Evolutionary conservation across 2,113 vertebrate genomes (phyloP).

Genomic region (Brachyhypopomus gauderio): DNA sequence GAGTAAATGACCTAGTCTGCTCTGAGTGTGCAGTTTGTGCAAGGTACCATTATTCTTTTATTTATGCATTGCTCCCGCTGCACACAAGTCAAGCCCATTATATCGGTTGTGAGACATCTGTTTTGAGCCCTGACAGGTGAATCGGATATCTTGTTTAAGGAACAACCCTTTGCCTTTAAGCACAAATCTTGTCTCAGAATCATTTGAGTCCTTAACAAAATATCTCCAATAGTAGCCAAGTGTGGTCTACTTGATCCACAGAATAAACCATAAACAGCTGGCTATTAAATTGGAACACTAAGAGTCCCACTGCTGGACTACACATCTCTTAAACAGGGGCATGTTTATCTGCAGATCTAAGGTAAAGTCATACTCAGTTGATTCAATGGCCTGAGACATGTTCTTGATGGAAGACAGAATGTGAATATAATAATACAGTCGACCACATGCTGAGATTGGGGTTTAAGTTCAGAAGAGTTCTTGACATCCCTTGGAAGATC

Average conservation of each 20-base stretch:
- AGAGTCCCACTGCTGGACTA: neutral
- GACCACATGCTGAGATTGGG: too few species aligned
- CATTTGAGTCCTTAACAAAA: neutral
- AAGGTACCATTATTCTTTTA: neutral
- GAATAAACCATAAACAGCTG: neutral
- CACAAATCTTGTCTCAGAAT: neutral
- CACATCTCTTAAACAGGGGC: neutral
- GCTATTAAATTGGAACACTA: neutral
- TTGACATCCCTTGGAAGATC: too few species aligned
- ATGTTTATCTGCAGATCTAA: too few species aligned
- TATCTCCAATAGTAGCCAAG: neutral
- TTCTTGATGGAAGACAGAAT: too few species aligned
- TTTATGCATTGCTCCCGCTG: neutral
- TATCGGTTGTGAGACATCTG: neutral
- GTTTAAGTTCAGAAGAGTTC: too few species aligned
- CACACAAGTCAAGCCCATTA: neutral
- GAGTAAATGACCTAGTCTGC: neutral
- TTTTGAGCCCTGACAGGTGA: neutral
- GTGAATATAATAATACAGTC: too few species aligned
- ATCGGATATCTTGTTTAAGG: neutral
- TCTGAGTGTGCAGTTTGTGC: neutral
- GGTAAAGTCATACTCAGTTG: too few species aligned
- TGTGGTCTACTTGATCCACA: conserved; percentile 5
- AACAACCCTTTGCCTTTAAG: neutral
- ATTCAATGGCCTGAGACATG: too few species aligned